Conservation (phyloP, 2,888 invertebrate genomes). For the Eupithecia pulchellata region DNA sequence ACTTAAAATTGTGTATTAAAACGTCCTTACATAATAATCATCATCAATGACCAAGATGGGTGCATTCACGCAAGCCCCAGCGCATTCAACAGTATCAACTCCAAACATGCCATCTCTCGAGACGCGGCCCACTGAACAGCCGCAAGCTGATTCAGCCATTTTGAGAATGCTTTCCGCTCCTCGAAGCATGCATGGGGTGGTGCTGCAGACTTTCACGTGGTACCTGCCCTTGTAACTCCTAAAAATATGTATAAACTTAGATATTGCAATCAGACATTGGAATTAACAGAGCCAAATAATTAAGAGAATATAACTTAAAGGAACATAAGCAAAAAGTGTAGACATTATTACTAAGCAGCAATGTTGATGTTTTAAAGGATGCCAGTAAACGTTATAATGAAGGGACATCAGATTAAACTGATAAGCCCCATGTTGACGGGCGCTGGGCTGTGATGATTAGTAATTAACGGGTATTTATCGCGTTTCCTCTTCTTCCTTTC, state of each 20-base stretch:
- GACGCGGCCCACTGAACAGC: constrained; percentile 62
- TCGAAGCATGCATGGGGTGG: constrained; percentile 76
- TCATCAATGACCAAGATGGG: constrained; percentile 73
- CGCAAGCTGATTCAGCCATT: constrained; percentile 64
- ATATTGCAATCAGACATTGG: too few relatives aligned
- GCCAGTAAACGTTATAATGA: too few relatives aligned
- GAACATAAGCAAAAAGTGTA: too few relatives aligned
- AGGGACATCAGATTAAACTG: too few relatives aligned
- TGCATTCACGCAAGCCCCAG: constrained; percentile 77
- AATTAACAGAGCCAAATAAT: not conserved
- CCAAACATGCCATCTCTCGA: constrained; percentile 70
- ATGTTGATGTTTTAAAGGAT: too few relatives aligned
- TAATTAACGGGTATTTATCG: too few relatives aligned
- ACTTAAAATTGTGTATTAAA: too few relatives aligned
- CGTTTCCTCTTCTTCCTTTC: too few relatives aligned
- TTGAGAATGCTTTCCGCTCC: constrained; percentile 66
- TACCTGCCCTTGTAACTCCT: constrained; percentile 71
- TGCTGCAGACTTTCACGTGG: constrained; percentile 72
- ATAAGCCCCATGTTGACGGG: too few relatives aligned
- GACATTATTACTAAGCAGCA: too few relatives aligned
- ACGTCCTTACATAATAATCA: constrained; percentile 71
- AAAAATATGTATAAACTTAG: constrained; percentile 30
- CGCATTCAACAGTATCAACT: constrained; percentile 72
- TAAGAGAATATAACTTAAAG: too few relatives aligned
- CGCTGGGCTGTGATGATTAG: too few relatives aligned